Conservation (phyloP, 2,113 vertebrate genomes). For the Coturnix japonica region DNA sequence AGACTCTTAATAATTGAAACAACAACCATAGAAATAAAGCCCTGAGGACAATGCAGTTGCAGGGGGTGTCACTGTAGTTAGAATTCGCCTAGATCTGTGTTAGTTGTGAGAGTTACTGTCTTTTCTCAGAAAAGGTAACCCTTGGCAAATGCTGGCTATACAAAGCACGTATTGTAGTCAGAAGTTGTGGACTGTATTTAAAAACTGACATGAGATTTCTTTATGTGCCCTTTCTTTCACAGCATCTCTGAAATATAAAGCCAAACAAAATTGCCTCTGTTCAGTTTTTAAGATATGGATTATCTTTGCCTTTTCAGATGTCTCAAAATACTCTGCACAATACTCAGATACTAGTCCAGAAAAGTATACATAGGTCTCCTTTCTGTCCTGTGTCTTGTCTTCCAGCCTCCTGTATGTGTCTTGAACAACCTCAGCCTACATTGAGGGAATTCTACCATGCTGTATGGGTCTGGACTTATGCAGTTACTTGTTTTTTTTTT, state of each 20-base stretch:
- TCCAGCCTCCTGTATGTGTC: fast-evolving
- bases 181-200: not conserved
- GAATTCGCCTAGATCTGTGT: not conserved
- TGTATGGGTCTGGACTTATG: not conserved
- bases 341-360: not conserved
- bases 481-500: not conserved
- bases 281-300: not conserved
- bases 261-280: not conserved
- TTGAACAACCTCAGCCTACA: not conserved
- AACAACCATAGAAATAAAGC: not conserved
- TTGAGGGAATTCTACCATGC: not conserved
- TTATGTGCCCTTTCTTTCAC: not conserved
- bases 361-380: not conserved
- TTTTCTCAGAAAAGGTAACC: constrained; percentile 14
- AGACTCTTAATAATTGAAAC: constrained; percentile 7
- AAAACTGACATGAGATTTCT: not conserved
- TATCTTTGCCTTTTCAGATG: not conserved
- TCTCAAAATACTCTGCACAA: not conserved
- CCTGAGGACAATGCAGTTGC: not conserved
- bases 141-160: not conserved
- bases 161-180: not conserved
- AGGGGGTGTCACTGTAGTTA: not conserved
- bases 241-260: not conserved
- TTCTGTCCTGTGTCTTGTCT: not conserved
- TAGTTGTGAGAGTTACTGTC: not conserved